Base-by-base conservation (phyloP, 2,888 invertebrate genomes). In the Hanleya hanleyi region DNA sequence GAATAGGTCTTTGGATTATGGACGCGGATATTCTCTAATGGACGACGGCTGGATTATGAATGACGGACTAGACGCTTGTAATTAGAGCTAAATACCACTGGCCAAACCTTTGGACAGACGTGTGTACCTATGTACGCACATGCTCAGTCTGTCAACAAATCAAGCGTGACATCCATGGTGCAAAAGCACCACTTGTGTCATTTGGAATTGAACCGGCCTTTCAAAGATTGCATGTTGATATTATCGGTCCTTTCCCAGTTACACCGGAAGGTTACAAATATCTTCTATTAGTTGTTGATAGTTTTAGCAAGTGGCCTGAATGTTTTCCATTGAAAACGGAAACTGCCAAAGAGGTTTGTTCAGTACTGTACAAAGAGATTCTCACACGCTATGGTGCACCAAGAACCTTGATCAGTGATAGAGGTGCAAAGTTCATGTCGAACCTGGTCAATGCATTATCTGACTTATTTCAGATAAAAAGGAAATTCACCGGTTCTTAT, bases 401-500 rank as follows among this genome's bases (percentile, higher is more conserved):
- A 1, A 67, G 74, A 41, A 38, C 66, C 2, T 41, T 79, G 4
- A 66, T 78, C 3, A 65, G 64, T 51, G 81, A 81, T 51, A 51
- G 77, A 32, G 79, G 78, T n/a, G 37, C 41, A 69, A 71, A 75
- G 33, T 79, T 79, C 41, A 77, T 77, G 75, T 79, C 76, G 12
- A 79, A 81, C 47, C 62, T 79, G 26, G 69, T 79, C 9, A 61
- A 49, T 47, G 78, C 78, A 0, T n/a, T 81, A 29, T 79, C 75
- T 74, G 77, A 79, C 51, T 9, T 77, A 41, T 76, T 79, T 65
- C 66, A 77, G 22, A 50, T 81, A 5, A 79, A 35, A 50, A 50
- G 76, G 15, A 61, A 69, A 37, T 68, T 75, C 35, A 79, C 81
- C 29, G 29, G 57, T 57, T 18, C 57, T 29, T 57, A 57, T 26